Evolutionary conservation across 2,797 vertebrate genomes (phyloP).

Genomic region (Lagocephalus sceleratus): DNA sequence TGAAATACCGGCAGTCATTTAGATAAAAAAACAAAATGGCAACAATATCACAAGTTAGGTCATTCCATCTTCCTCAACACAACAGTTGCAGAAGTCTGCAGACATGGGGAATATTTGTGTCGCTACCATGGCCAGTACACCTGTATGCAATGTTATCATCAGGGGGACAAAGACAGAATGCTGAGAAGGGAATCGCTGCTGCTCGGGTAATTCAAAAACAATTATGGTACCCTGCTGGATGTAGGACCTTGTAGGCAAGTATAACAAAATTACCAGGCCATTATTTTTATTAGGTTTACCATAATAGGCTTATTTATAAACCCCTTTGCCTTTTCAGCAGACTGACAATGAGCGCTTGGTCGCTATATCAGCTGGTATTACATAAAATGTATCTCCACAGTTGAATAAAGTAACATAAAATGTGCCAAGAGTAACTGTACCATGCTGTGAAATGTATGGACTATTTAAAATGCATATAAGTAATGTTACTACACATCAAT

Average conservation of each 20-base stretch:
- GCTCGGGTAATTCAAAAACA: slow-evolving; percentile 49
- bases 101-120: slow-evolving; percentile 21
- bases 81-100: slow-evolving; percentile 10
- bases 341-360: slow-evolving; percentile 7
- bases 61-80: slow-evolving; percentile 31
- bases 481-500: no score
- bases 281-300: slow-evolving; percentile 42
- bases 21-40: slow-evolving; percentile 32
- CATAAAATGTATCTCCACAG: no score
- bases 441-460: no score
- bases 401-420: no score
- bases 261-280: slow-evolving; percentile 45
- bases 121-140: slow-evolving; percentile 18
- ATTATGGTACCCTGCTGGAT: slow-evolving; percentile 41
- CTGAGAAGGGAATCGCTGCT: slow-evolving; percentile 38
- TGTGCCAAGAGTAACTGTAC: no score
- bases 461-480: no score
- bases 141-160: slow-evolving; percentile 17
- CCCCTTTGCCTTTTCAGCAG: slow-evolving; percentile 6
- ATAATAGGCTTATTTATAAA: slow-evolving; percentile 36
- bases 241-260: slow-evolving; percentile 42
- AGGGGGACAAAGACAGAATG: slow-evolving; percentile 12
- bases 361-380: neutral
- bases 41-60: slow-evolving; percentile 29
- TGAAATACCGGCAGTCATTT: slow-evolving; percentile 35